A percentile compares a stretch with the other conserved stretches of the same genome.
Evolutionary conservation across 2,888 invertebrate genomes (phyloP).

Genomic region (Geotrupes spiniger): DNA sequence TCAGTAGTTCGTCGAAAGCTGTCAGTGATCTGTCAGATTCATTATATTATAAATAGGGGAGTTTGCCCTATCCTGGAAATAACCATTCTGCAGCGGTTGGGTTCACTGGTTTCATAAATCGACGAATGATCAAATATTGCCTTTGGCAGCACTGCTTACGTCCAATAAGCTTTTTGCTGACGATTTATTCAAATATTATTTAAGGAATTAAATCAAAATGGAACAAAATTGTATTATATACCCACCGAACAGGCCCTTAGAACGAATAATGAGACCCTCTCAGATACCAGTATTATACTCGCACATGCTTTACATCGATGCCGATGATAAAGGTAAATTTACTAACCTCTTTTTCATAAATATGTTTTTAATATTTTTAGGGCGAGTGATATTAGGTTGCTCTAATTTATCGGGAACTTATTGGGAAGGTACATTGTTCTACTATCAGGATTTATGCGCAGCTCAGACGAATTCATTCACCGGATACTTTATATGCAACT

Average conservation of each 20-base stretch:
- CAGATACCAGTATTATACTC: conserved; percentile 38
- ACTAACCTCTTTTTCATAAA: neutral
- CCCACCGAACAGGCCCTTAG: conserved; percentile 43
- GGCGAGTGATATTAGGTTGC: conserved; percentile 57
- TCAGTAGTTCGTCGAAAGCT: too few species aligned
- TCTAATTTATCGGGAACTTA: conserved; percentile 59
- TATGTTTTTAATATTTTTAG: conserved; percentile 30
- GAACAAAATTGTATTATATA: conserved; percentile 31
- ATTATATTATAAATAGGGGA: too few species aligned
- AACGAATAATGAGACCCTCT: conserved; percentile 36
- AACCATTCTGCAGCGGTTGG: too few species aligned
- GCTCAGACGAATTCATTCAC: conserved; percentile 45
- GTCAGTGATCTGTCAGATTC: too few species aligned
- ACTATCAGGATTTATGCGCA: conserved; percentile 49
- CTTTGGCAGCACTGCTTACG: too few species aligned
- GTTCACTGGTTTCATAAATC: too few species aligned
- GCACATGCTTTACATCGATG: conserved; percentile 40
- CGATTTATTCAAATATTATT: too few species aligned
- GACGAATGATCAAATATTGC: too few species aligned
- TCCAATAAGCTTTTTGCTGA: too few species aligned
- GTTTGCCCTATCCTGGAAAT: too few species aligned
- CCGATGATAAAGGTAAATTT: conserved; percentile 37
- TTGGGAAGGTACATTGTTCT: conserved; percentile 62
- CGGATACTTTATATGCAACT: conserved; percentile 49
- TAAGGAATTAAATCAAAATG: too few species aligned